Percentiles rank a stretch among this genome's conserved stretches.
phyloP scores from a whole-genome alignment of 1,140 invertebrate species.

The Colletes gigas region DNA sequence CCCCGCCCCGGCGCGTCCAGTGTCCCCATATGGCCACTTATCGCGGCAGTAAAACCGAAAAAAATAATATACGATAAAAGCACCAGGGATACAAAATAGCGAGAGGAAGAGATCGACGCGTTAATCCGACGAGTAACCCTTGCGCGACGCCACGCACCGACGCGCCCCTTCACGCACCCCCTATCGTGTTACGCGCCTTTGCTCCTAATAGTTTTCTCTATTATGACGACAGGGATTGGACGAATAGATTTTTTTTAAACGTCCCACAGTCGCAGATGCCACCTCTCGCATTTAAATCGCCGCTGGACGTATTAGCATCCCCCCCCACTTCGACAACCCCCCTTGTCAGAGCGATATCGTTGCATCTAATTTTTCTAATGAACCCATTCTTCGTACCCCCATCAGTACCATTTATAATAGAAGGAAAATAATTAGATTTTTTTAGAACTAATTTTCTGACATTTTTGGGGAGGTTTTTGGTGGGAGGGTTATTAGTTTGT shows the following conservation, averaged over 20 bases:
- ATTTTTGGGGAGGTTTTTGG: no score
- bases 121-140: neutral
- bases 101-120: slow-evolving; percentile 22
- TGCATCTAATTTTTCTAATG: no score
- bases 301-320: neutral
- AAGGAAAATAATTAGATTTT: no score
- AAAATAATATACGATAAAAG: slow-evolving; percentile 45
- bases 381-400: no score
- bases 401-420: no score
- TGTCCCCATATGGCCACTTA: slow-evolving; percentile 78
- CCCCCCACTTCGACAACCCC: no score
- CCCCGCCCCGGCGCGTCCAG: slow-evolving; percentile 65
- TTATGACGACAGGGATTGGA: neutral
- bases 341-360: no score
- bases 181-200: neutral
- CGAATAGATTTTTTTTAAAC: neutral
- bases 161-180: neutral
- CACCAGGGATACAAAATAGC: slow-evolving; percentile 37
- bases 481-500: no score
- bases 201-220: neutral
- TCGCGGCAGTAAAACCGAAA: slow-evolving; percentile 60
- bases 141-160: neutral
- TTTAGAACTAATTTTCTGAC: no score
- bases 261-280: neutral
- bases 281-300: neutral